A percentile compares a stretch with the other conserved stretches of the same genome.
Evolutionary conservation across 53 echinoderm and acorn worm genomes (phyloP).

Genomic region (Holothuria leucospilota): DNA sequence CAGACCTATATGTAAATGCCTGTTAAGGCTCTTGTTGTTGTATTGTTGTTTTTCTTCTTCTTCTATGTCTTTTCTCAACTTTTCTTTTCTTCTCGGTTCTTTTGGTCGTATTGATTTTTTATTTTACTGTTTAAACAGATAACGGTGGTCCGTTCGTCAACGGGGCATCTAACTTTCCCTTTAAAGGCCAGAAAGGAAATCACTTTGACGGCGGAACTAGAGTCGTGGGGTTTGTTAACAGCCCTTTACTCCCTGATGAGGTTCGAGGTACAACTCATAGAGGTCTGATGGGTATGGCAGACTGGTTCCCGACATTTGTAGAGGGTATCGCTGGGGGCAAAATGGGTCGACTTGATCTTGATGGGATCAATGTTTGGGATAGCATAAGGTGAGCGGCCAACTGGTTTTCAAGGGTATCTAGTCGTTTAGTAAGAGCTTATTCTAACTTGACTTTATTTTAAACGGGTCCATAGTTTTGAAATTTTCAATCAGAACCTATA

Average conservation of each 20-base stretch:
- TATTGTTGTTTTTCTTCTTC: too few species aligned
- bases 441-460: too few species aligned
- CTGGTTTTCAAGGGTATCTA: not conserved
- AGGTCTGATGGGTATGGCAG: constrained; percentile 29
- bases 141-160: constrained; percentile 20
- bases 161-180: constrained; percentile 6
- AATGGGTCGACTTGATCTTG: not conserved
- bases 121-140: not conserved
- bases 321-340: constrained; percentile 21
- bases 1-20: too few species aligned
- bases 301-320: constrained; percentile 40
- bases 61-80: too few species aligned
- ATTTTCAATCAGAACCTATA: too few species aligned
- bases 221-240: constrained; percentile 33
- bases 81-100: too few species aligned
- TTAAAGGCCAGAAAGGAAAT: constrained; percentile 19
- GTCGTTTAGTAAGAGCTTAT: too few species aligned
- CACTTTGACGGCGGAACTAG: constrained; percentile 36
- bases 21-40: too few species aligned
- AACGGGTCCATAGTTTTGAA: too few species aligned
- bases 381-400: constrained; percentile 8
- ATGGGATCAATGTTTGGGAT: constrained; percentile 28
- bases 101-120: not conserved
- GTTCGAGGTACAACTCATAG: constrained; percentile 25
- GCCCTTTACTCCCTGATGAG: not conserved